These are phyloP conservation scores for Fopius arisanus DNA, from an alignment of 1,140 invertebrate genomes.

Conservation along the genomic window DNA sequence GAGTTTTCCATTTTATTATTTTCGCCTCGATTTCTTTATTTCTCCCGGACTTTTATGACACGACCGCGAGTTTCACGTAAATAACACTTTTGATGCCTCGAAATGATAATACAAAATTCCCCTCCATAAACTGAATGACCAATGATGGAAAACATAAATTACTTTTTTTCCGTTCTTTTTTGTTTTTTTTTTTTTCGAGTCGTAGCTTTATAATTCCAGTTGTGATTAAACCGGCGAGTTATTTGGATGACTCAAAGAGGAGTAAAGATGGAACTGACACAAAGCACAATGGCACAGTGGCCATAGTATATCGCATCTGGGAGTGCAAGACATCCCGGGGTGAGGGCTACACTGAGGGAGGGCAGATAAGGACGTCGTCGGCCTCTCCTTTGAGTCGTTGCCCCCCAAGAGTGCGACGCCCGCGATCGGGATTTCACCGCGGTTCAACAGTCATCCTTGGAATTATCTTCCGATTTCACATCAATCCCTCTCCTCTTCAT, in stretches of 20 bases:
- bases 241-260: constrained; percentile 7
- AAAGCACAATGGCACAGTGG: constrained; percentile 52
- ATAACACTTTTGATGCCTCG: background rate
- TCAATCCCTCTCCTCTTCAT: background rate
- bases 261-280: constrained; percentile 27
- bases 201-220: background rate
- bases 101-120: background rate
- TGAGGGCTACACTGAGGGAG: constrained; percentile 39
- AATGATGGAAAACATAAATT: constrained; percentile 8
- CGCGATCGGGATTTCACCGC: constrained; percentile 5
- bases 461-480: background rate
- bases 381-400: constrained; percentile 51
- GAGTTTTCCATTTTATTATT: constrained; percentile 21
- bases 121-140: background rate
- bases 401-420: constrained; percentile 28
- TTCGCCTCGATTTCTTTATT: constrained; percentile 12
- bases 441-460: constrained; percentile 8
- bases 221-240: background rate
- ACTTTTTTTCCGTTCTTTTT: background rate
- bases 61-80: background rate
- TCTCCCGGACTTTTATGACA: background rate
- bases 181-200: background rate
- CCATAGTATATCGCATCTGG: constrained; percentile 31
- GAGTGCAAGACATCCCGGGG: constrained; percentile 25
- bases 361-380: constrained; percentile 41